Base-by-base conservation (phyloP, 2,797 vertebrate genomes). In the Parauchenoglanis punctatus region DNA sequence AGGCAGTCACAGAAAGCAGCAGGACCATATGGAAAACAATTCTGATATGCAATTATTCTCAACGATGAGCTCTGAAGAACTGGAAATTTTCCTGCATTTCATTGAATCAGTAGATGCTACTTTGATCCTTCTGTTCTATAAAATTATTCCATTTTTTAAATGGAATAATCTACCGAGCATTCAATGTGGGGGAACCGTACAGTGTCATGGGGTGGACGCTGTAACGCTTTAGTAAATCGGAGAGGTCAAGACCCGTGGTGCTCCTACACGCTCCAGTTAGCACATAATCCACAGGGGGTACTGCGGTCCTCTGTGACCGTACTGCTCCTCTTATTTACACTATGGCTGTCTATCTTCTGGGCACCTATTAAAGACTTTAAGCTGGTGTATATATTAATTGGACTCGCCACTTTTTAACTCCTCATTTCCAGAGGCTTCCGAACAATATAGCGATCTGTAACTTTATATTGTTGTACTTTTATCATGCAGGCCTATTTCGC, bases 221-320 rank as follows among this genome's bases (percentile, higher is more conserved):
- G 72, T 85, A 73, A 84, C 67, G 91, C 93, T 91, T 92, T 94
- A 93, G 92, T 93, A 90, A 91, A 93, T 81, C 84, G 88, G 58
- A 84, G 94, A 94, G 93, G 93, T 95, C 93, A 92, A 91, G 88
- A 93, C 93, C 93, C 90, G 89, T 87, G 73, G 46, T 87, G 90
- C 83, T 90, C 89, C 86, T 89, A 90, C 93, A 94, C 86, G 95
- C 95, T 95, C 96, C 92, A 95, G 93, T 96, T 95, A 95, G 91
- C 95, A 95, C 94, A 89, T 92, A 91, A 94, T 93, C 93, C 92
- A 85, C 11, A 65, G 40, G 73, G 80, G 81, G 93, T 88, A 91
- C 88, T 40, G 76, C 91, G 94, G 89, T 93, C 92, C 46, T 68
- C 63, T 93, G 87, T 18, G 84, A 89, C 90, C 81, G 31, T 92